Base-by-base conservation (phyloP, 2,888 invertebrate species). In the Petrophora chlorosata region DNA sequence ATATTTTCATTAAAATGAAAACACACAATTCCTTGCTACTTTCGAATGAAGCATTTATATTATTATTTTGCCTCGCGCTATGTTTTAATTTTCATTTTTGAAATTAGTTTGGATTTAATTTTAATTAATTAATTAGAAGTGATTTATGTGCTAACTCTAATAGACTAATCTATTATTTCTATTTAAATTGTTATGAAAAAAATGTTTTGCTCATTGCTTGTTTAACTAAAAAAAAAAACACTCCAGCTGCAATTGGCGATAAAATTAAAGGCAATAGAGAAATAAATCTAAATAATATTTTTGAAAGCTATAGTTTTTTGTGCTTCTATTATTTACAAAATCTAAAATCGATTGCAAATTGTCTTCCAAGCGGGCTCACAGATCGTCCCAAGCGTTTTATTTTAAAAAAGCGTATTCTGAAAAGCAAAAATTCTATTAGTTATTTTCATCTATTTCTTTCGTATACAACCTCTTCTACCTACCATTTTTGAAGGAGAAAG, bases 401-500 rank as follows among this genome's bases (percentile, higher is more conserved):
- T 51, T 43, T 13, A 12, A 29, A 56, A 59, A 58, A 61, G 54
- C 53, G 22, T 33, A 40, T 38, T 59, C 59, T 60, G 59, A 55
- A 60, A 73, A 73, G 70, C 69, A 58, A 56, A 46, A 42, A 26
- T 56, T 65, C 59, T 53, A 59, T 65, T 65, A 65, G 56, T 60
- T 42, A 35, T 41, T 58, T 61, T 61, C 42, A 39, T 79, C 82
- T 85, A 83, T 82, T 79, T 75, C 65, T 76, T 82, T 75, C 73
- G 52, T 80, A 89, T 89, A 90, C 90, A 90, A 90, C 90, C 90
- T 90, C 90, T 70, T 89, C 88, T 84, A 85, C 90, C 90, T 90
- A 90, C 90, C 90, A 90, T 85, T 73, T 88, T 89, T 81, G 89
- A 84, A 82, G 90, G 83, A 85, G 89, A 85, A 72, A 89, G 89